Evolutionary conservation across 1,140 invertebrate species (phyloP).

Genomic region (Lucilia cuprina): DNA sequence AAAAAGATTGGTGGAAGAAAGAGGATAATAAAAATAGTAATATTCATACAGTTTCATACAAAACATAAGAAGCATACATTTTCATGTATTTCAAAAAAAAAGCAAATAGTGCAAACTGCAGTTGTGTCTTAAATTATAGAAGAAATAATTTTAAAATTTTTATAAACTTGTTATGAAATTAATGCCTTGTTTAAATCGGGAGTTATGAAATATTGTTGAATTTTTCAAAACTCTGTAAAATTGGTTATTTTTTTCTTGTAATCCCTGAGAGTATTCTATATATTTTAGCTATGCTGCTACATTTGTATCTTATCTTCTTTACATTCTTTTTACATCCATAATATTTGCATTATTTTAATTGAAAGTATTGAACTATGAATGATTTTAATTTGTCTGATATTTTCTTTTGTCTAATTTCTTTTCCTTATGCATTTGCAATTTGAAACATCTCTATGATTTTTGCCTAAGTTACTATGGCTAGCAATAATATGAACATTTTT

Average conservation of each 20-base stretch:
- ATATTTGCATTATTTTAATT: slow-evolving; percentile 29
- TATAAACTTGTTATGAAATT: too few relatives aligned
- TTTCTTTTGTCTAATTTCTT: slow-evolving; percentile 6
- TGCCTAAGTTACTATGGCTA: background rate
- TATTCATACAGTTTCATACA: background rate
- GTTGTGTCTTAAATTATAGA: too few relatives aligned
- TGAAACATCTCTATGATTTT: background rate
- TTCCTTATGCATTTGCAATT: background rate
- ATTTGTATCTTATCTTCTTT: background rate
- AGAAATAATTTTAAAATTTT: too few relatives aligned
- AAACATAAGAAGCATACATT: background rate
- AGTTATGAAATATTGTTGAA: too few relatives aligned
- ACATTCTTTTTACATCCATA: background rate
- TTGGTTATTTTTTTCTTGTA: too few relatives aligned
- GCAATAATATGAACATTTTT: too few relatives aligned
- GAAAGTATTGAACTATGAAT: slow-evolving; percentile 18
- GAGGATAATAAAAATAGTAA: background rate
- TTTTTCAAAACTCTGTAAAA: too few relatives aligned
- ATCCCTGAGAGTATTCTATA: too few relatives aligned
- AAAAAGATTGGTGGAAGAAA: background rate
- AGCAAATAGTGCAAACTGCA: too few relatives aligned
- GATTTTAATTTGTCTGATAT: slow-evolving; percentile 24
- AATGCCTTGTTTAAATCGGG: too few relatives aligned
- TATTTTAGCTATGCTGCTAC: background rate
- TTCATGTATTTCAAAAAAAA: background rate